These are phyloP conservation scores for Nothura maculosa DNA, from an alignment of 2,797 vertebrate genomes.

Conservation along the genomic window DNA sequence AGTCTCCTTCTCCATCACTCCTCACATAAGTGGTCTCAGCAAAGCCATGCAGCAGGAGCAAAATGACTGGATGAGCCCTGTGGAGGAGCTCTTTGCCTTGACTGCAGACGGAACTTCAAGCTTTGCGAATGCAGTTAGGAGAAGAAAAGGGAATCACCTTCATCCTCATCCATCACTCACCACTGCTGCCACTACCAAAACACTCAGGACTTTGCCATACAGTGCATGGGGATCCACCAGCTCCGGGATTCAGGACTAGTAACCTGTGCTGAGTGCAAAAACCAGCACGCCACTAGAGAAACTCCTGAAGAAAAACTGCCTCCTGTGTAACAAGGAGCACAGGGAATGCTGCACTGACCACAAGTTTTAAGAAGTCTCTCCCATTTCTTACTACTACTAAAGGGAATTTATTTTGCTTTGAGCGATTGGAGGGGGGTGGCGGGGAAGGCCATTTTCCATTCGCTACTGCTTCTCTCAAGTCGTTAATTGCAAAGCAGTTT, in stretches of 20 bases:
- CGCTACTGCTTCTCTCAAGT: not conserved
- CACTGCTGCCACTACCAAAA: fast-evolving
- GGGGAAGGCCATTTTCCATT: not conserved
- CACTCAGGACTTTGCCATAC: not conserved
- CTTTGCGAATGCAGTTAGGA: not conserved
- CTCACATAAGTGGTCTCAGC: not conserved
- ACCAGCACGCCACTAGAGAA: fast-evolving
- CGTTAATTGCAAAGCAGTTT: not conserved
- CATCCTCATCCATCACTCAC: not conserved
- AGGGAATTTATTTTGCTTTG: not conserved
- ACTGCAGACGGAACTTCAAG: not conserved
- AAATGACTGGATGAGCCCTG: not conserved
- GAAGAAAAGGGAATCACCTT: not conserved
- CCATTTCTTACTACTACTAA: not conserved
- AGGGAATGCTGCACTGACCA: not conserved
- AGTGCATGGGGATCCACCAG: no score
- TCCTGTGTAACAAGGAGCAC: not conserved
- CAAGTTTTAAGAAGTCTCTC: not conserved
- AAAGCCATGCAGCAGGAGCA: constrained; percentile 33
- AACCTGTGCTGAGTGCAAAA: fast-evolving
- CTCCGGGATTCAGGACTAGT: no score
- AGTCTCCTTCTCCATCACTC: not conserved
- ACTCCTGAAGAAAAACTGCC: not conserved
- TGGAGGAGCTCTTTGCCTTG: not conserved
- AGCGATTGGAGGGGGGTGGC: not conserved